A percentile compares a stretch with the other conserved stretches of the same genome.
These are phyloP conservation scores for Perognathus longimembris DNA, from an alignment of 2,113 vertebrate species.

Conservation along the genomic window DNA sequence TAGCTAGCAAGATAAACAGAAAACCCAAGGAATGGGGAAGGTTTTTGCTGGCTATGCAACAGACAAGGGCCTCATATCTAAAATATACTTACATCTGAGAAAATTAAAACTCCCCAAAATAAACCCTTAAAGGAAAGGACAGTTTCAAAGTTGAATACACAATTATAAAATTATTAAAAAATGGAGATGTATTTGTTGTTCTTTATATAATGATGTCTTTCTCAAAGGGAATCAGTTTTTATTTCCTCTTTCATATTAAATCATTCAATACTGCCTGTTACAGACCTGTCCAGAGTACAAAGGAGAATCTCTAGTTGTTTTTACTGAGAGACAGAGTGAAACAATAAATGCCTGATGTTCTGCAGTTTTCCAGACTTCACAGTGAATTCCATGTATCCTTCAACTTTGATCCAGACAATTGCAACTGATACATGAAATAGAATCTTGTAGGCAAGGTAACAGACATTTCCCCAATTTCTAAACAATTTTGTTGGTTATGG, in stretches of 20 bases:
- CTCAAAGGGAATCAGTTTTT: background rate
- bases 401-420: constrained; percentile 67
- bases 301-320: constrained; percentile 7
- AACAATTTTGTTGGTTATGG: constrained; percentile 71
- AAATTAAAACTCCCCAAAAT: too few species aligned
- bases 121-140: too few species aligned
- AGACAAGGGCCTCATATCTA: too few species aligned
- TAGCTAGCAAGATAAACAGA: too few species aligned
- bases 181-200: background rate
- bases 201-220: constrained; percentile 28
- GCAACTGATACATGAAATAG: constrained; percentile 73
- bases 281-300: constrained; percentile 40
- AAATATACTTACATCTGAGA: too few species aligned
- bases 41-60: too few species aligned
- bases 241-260: constrained; percentile 53
- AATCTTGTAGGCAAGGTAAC: constrained; percentile 74
- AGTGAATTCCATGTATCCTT: constrained; percentile 72
- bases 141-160: background rate
- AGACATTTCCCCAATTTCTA: constrained; percentile 67
- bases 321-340: constrained; percentile 15
- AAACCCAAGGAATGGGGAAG: too few species aligned
- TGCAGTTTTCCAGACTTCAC: constrained; percentile 42
- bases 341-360: constrained; percentile 32
- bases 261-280: background rate
- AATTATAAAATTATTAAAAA: constrained; percentile 8